These are phyloP conservation scores for Todus mexicanus DNA, from an alignment of 2,797 vertebrate genomes.

Conservation along the genomic window DNA sequence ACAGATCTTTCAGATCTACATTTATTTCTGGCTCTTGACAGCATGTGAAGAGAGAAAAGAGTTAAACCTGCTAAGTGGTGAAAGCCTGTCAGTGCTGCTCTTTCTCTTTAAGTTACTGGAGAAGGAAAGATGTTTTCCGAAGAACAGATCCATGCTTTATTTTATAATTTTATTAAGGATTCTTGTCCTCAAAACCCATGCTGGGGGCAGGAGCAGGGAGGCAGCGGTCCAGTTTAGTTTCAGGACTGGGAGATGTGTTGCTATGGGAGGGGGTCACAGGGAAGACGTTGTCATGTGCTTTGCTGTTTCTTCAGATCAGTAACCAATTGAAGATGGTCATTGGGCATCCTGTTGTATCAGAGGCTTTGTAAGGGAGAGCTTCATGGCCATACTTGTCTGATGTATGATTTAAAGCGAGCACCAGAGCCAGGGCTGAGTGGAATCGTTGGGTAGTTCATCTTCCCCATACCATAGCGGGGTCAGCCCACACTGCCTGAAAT, in stretches of 20 bases:
- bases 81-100: background rate
- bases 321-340: rapidly evolving
- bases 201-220: background rate
- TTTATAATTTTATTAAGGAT: background rate
- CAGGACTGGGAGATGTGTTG: background rate
- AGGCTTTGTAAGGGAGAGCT: background rate
- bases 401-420: background rate
- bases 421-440: background rate
- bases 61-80: background rate
- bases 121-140: background rate
- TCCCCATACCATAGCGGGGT: background rate
- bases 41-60: background rate
- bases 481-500: background rate
- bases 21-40: background rate
- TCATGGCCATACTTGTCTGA: background rate
- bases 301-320: background rate
- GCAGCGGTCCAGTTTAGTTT: background rate
- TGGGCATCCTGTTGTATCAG: background rate
- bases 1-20: background rate
- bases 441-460: background rate
- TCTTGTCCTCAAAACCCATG: background rate
- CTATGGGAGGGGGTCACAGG: background rate
- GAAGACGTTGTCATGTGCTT: background rate
- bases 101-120: background rate
- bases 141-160: background rate